Percentiles rank a stretch among this genome's conserved stretches.
Evolutionary conservation across 2,888 invertebrate species (phyloP).

Genomic region (Ceriagrion tenellum): DNA sequence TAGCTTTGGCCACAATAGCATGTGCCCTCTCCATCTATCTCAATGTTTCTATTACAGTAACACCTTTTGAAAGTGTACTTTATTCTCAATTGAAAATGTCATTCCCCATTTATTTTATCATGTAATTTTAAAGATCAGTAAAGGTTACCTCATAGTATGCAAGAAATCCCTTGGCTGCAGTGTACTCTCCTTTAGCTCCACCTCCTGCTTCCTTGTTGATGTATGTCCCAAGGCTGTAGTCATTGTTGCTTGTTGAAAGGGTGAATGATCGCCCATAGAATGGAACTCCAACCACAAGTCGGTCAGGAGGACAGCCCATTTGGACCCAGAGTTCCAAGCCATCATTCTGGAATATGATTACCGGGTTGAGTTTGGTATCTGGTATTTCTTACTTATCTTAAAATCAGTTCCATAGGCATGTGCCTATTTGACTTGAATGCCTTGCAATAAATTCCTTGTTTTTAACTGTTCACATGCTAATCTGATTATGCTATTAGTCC

Average conservation of each 20-base stretch:
- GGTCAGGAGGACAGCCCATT: slow-evolving; percentile 92
- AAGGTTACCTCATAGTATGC: slow-evolving; percentile 88
- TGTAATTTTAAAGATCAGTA: neutral
- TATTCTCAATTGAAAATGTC: too few relatives aligned
- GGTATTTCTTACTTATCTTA: neutral
- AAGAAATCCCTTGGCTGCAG: slow-evolving; percentile 92
- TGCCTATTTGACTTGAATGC: neutral
- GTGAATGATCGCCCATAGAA: slow-evolving; percentile 94
- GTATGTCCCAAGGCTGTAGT: slow-evolving; percentile 90
- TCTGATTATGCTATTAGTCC: too few relatives aligned
- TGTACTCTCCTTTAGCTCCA: slow-evolving; percentile 90
- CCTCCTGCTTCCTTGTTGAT: slow-evolving; percentile 95
- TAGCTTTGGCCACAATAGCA: too few relatives aligned
- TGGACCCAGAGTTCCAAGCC: slow-evolving; percentile 93
- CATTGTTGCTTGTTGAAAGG: slow-evolving; percentile 88
- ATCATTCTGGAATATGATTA: slow-evolving; percentile 84
- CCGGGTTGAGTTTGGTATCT: too few relatives aligned
- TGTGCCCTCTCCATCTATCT: too few relatives aligned
- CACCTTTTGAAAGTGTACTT: too few relatives aligned
- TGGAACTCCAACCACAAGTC: slow-evolving; percentile 92
- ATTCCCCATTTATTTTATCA: too few relatives aligned
- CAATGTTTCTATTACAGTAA: too few relatives aligned
- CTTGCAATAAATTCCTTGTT: too few relatives aligned
- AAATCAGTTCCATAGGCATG: neutral
- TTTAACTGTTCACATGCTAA: too few relatives aligned